These are phyloP conservation scores for Caenorhabditis sp. DNA, from an alignment of 2,888 invertebrate genomes.

Conservation along the genomic window DNA sequence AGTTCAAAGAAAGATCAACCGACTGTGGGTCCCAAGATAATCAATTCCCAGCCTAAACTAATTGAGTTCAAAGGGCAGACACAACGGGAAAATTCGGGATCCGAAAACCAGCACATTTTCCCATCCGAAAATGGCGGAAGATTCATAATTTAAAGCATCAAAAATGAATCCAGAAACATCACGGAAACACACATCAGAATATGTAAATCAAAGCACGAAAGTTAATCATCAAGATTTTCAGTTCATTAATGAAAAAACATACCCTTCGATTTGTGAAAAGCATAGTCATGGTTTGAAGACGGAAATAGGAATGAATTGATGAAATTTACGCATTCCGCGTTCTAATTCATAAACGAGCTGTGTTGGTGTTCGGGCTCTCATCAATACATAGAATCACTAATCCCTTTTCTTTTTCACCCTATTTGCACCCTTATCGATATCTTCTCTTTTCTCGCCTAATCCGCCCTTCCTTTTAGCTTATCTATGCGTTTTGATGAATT, in stretches of 20 bases:
- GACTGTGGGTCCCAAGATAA: not conserved
- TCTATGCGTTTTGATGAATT: constrained; percentile 8
- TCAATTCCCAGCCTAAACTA: not conserved
- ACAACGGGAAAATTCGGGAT: not conserved
- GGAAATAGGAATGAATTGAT: not conserved
- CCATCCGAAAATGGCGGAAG: not conserved
- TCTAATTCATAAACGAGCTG: constrained; percentile 11
- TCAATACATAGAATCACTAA: constrained; percentile 39
- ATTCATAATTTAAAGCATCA: not conserved
- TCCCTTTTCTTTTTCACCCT: constrained; percentile 19
- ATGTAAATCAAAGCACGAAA: constrained; percentile 27
- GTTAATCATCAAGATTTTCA: not conserved
- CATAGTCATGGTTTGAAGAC: constrained; percentile 10
- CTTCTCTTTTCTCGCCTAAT: constrained; percentile 26
- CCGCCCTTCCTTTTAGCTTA: constrained; percentile 17
- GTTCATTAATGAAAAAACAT: constrained; percentile 21
- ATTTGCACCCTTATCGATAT: constrained; percentile 51
- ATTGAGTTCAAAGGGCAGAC: not conserved
- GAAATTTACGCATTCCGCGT: not conserved
- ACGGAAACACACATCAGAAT: constrained; percentile 29
- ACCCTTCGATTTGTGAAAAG: constrained; percentile 23
- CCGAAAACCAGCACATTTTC: not conserved
- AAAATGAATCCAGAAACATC: not conserved
- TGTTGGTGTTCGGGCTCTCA: not conserved
- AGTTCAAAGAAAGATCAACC: not conserved